phyloP scores from a whole-genome alignment of 2,797 vertebrate genomes.

The Notolepis coatsorum region DNA sequence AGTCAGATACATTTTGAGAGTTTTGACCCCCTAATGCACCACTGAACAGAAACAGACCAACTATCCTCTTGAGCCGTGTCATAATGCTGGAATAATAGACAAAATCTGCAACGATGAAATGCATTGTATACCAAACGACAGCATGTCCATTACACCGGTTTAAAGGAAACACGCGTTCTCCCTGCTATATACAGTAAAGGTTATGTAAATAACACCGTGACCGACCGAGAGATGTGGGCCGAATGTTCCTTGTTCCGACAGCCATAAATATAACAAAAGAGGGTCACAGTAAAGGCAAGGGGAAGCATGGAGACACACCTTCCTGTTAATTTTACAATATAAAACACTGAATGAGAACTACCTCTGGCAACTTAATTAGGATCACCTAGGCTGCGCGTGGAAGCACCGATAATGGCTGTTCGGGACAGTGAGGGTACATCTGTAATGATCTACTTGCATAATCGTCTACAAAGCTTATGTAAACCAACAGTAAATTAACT shows the following conservation, averaged over 20 bases:
- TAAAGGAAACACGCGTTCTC: not conserved
- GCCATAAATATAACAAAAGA: slow-evolving; percentile 20
- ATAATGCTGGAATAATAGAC: not conserved
- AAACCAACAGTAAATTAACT: slow-evolving; percentile 15
- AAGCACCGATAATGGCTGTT: not conserved
- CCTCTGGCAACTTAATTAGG: not conserved
- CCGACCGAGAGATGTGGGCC: not conserved
- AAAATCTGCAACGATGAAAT: not conserved
- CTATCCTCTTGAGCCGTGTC: not conserved
- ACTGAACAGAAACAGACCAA: not conserved
- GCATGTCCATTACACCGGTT: not conserved
- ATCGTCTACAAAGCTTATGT: not conserved
- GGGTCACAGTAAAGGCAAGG: slow-evolving; percentile 43
- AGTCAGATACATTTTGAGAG: too few relatives aligned
- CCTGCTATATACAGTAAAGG: not conserved
- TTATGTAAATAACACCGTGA: slow-evolving; percentile 3
- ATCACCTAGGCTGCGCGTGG: too few relatives aligned
- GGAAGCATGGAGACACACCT: slow-evolving; percentile 29
- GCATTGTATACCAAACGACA: not conserved
- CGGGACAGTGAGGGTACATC: slow-evolving; percentile 12
- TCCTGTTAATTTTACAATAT: slow-evolving; percentile 12
- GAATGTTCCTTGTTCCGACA: slow-evolving; percentile 9
- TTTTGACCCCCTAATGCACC: not conserved
- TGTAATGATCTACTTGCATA: slow-evolving; percentile 1
- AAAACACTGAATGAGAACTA: not conserved